Percentiles rank a stretch among this genome's conserved stretches.
phyloP scores from a whole-genome alignment of 1,140 invertebrate genomes.

The Grapholita molesta region DNA sequence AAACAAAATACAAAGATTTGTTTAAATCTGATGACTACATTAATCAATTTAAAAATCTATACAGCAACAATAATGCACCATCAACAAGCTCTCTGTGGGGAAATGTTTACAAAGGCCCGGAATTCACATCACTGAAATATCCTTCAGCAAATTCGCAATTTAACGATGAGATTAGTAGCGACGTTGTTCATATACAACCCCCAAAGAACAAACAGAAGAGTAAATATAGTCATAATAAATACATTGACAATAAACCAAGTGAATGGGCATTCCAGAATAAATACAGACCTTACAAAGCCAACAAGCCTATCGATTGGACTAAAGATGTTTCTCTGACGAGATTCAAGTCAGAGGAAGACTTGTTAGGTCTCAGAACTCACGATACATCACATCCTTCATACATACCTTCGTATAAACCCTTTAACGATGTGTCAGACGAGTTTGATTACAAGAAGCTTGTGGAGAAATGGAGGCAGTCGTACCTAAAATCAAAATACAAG shows the following conservation, averaged over 20 bases:
- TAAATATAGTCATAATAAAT: constrained; percentile 38
- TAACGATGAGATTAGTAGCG: constrained; percentile 39
- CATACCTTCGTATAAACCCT: constrained; percentile 46
- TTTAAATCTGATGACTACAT: constrained; percentile 48
- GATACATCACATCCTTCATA: constrained; percentile 58
- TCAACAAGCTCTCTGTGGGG: constrained; percentile 56
- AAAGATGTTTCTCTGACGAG: constrained; percentile 42
- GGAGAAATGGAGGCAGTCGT: constrained; percentile 64
- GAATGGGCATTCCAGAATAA: constrained; percentile 37
- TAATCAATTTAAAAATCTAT: constrained; percentile 48
- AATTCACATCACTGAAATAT: constrained; percentile 42
- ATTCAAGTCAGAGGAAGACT: constrained; percentile 69
- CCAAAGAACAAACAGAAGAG: constrained; percentile 35
- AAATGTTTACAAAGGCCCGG: constrained; percentile 47
- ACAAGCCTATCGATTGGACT: constrained; percentile 47
- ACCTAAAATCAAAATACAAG: constrained; percentile 60
- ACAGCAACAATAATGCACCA: constrained; percentile 34
- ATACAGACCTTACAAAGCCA: constrained; percentile 41
- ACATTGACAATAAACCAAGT: constrained; percentile 32
- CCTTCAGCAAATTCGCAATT: constrained; percentile 41
- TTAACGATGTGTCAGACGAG: constrained; percentile 43
- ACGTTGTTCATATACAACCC: constrained; percentile 56
- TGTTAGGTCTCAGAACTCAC: constrained; percentile 61
- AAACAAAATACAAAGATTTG: constrained; percentile 36
- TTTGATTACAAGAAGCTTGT: constrained; percentile 56